phyloP scores from a whole-genome alignment of 2,113 vertebrate genomes.

The Pan troglodytes region NHGRI_mPanTro3-v2.1_pri NC_072404.2:32932001-32932500 shows the following conservation, averaged over 20 bases:
- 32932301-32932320: conserved; percentile 64
- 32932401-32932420: conserved; percentile 73
- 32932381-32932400: conserved; percentile 64
- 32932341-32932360: conserved; percentile 52
- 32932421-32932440: conserved; percentile 71
- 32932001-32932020: not conserved
- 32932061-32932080: not conserved
- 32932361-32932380: conserved; percentile 44
- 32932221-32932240: conserved; percentile 64
- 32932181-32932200: conserved; percentile 67
- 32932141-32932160: conserved; percentile 53
- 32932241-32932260: conserved; percentile 77
- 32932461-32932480: conserved; percentile 58
- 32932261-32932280: conserved; percentile 67
- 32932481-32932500: conserved; percentile 60
- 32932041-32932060: not conserved
- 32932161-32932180: conserved; percentile 60
- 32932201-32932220: conserved; percentile 76
- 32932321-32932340: conserved; percentile 70
- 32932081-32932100: conserved; percentile 32
- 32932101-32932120: conserved; percentile 39
- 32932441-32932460: conserved; percentile 58
- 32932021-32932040: not conserved
- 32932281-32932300: conserved; percentile 69
- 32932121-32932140: conserved; percentile 48